Evolutionary conservation across 2,888 invertebrate species (phyloP).

Genomic region (Nowickia ferox): DNA sequence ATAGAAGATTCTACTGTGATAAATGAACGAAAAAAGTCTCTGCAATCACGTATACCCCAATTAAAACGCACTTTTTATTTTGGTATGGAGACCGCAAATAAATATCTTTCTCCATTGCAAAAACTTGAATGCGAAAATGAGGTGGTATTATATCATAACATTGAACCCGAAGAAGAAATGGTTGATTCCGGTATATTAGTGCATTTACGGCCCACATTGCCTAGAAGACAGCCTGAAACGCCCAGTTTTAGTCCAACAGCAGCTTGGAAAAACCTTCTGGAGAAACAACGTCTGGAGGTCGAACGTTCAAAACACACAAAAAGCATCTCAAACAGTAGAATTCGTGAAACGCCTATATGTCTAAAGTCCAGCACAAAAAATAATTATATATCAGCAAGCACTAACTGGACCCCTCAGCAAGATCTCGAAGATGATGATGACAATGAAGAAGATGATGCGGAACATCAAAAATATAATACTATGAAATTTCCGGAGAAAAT

Average conservation of each 20-base stretch:
- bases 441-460: constrained; percentile 23
- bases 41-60: constrained; percentile 74
- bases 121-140: background rate
- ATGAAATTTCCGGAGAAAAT: background rate
- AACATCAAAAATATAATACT: constrained; percentile 24
- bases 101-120: background rate
- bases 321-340: constrained; percentile 53
- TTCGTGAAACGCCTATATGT: constrained; percentile 70
- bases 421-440: constrained; percentile 88
- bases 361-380: constrained; percentile 57
- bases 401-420: constrained; percentile 93
- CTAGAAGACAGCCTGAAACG: constrained; percentile 90
- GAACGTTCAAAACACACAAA: constrained; percentile 17
- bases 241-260: constrained; percentile 92
- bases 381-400: constrained; percentile 65
- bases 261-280: constrained; percentile 89
- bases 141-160: background rate
- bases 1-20: background rate
- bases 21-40: constrained; percentile 21
- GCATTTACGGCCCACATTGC: constrained; percentile 90
- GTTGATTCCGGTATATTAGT: constrained; percentile 87
- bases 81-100: constrained; percentile 85
- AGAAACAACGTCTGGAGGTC: constrained; percentile 73
- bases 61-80: constrained; percentile 88
- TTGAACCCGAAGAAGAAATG: constrained; percentile 76